A percentile compares a stretch with the other conserved stretches of the same genome.
phyloP scores from a whole-genome alignment of 1,140 invertebrate genomes.

The Zaprionus camerounensis region DNA sequence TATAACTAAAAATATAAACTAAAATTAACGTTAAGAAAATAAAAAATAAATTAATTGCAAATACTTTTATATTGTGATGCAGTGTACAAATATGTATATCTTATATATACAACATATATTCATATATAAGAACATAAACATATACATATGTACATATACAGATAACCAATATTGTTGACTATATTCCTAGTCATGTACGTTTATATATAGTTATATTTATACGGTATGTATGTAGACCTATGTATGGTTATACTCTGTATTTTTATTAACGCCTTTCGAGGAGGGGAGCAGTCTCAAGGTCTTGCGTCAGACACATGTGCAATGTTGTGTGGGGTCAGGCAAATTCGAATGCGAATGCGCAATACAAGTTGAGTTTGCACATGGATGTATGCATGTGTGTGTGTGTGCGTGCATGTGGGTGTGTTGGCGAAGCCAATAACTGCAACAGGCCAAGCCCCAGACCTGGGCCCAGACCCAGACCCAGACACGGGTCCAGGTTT shows the following conservation, averaged over 20 bases:
- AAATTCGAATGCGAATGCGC: slow-evolving; percentile 42
- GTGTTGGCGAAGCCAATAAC: slow-evolving; percentile 18
- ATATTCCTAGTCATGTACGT: not conserved
- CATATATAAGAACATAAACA: too few species aligned
- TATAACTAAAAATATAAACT: too few species aligned
- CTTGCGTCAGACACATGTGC: slow-evolving; percentile 51
- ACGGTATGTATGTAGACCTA: not conserved
- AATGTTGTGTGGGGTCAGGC: slow-evolving; percentile 80
- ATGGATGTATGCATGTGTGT: slow-evolving; percentile 1
- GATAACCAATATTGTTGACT: not conserved
- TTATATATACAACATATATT: not conserved
- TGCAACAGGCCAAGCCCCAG: slow-evolving; percentile 21
- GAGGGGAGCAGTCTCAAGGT: slow-evolving; percentile 64
- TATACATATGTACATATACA: not conserved
- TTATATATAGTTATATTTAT: not conserved
- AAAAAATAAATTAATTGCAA: not conserved
- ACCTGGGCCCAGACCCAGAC: not conserved
- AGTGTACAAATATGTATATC: not conserved
- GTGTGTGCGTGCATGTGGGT: slow-evolving; percentile 27
- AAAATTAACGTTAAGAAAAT: not conserved
- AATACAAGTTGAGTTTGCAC: slow-evolving; percentile 16
- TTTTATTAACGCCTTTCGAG: slow-evolving; percentile 3
- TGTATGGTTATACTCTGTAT: not conserved
- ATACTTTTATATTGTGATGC: not conserved
- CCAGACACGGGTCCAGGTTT: slow-evolving; percentile 3